Percentiles rank a stretch among this genome's conserved stretches.
phyloP scores from a whole-genome alignment of 2,888 invertebrate species.

The Erebia aethiops region DNA sequence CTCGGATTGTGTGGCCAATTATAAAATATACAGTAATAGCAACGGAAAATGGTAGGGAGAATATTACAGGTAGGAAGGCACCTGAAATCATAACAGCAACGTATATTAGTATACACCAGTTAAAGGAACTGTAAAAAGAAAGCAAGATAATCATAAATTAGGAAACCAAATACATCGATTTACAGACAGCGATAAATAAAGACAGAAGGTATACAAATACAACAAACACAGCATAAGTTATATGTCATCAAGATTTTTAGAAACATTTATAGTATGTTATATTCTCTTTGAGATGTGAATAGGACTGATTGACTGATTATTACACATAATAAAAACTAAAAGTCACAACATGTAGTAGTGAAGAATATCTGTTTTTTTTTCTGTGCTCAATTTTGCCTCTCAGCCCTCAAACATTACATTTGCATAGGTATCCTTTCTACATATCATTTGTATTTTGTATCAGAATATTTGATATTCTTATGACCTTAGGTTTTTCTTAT shows the following conservation, averaged over 20 bases:
- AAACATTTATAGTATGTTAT: background rate
- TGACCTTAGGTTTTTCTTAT: background rate
- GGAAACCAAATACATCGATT: conserved; percentile 33
- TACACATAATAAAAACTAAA: too few species aligned
- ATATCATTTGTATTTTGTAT: background rate
- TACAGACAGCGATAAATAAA: conserved; percentile 32
- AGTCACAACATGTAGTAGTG: too few species aligned
- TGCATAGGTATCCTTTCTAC: background rate
- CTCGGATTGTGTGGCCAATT: conserved; percentile 71
- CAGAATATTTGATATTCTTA: conserved; percentile 1
- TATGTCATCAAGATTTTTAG: background rate
- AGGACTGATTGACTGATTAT: too few species aligned
- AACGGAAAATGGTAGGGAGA: conserved; percentile 58
- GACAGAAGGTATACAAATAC: conserved; percentile 17
- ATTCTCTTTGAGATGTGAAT: too few species aligned
- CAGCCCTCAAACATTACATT: conserved; percentile 1
- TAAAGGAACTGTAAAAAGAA: conserved; percentile 36
- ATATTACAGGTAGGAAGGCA: conserved; percentile 62
- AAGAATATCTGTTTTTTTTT: background rate
- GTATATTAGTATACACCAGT: conserved; percentile 48
- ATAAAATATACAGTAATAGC: conserved; percentile 43
- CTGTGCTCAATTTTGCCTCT: background rate
- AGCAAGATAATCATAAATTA: conserved; percentile 38
- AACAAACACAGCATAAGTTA: conserved; percentile 5
- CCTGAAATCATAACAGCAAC: conserved; percentile 69